A percentile compares a stretch with the other conserved stretches of the same genome.
Evolutionary conservation across 2,113 vertebrate species (phyloP).

Genomic region (Willisornis vidua): DNA sequence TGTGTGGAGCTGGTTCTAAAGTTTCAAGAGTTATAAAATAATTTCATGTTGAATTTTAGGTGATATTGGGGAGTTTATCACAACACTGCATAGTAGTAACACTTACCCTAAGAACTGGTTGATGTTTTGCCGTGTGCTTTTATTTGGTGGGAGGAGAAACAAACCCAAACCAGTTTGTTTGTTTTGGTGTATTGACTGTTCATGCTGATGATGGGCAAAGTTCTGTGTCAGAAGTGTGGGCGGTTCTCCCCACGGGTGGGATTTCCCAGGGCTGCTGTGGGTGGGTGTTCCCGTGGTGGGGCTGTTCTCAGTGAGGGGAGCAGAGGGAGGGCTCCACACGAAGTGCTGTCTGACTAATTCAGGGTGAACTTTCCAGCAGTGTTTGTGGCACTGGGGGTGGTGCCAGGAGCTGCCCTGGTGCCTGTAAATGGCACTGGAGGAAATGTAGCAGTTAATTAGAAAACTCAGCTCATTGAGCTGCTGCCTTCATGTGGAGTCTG

Average conservation of each 20-base stretch:
- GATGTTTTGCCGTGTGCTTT: background rate
- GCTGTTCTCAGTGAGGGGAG: background rate
- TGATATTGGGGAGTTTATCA: background rate
- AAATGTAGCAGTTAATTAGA: background rate
- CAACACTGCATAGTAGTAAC: background rate
- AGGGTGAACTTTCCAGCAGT: background rate
- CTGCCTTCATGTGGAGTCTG: background rate
- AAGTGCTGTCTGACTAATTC: background rate
- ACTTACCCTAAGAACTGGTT: background rate
- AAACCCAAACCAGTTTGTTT: background rate
- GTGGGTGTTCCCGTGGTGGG: background rate
- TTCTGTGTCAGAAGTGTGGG: background rate
- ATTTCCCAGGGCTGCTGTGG: background rate
- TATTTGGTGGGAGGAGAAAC: background rate
- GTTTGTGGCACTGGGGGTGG: background rate
- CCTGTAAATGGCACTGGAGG: background rate
- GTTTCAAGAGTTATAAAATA: background rate
- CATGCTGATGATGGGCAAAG: background rate
- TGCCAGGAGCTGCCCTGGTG: background rate
- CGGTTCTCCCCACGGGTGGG: background rate
- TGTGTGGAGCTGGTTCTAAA: background rate
- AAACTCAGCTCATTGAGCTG: background rate
- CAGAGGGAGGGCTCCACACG: background rate
- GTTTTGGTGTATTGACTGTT: background rate
- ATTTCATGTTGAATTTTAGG: background rate